phyloP scores from a whole-genome alignment of 2,797 vertebrate genomes.

The Lepus townsendii region DNA sequence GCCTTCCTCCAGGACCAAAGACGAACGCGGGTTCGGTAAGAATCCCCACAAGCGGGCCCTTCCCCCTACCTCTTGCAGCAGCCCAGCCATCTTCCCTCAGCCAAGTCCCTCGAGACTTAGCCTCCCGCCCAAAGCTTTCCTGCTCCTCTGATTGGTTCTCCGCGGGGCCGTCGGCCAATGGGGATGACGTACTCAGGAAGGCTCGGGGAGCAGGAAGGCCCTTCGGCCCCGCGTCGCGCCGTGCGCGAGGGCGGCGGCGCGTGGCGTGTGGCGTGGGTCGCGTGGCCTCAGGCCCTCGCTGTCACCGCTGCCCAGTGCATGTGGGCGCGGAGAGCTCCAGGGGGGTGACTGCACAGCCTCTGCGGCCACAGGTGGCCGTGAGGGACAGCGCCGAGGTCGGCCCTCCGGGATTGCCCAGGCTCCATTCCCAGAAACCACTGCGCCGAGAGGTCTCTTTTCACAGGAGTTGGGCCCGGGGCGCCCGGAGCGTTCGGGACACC shows the following conservation, averaged over 20 bases:
- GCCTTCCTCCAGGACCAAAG: neutral
- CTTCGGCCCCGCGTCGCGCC: neutral
- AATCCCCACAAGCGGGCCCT: accelerated
- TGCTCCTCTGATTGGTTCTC: slow-evolving; percentile 72
- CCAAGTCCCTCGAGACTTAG: slow-evolving; percentile 49
- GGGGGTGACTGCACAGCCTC: slow-evolving; percentile 2
- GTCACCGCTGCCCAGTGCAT: slow-evolving; percentile 34
- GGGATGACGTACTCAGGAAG: neutral
- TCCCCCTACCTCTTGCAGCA: accelerated
- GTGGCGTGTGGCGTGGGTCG: neutral
- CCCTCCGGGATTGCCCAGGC: slow-evolving; percentile 8
- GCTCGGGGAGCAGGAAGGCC: slow-evolving; percentile 3
- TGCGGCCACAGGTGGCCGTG: neutral
- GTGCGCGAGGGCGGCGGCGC: neutral
- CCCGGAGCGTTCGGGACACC: neutral
- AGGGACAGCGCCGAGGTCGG: neutral
- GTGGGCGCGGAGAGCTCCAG: neutral
- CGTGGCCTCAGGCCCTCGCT: neutral
- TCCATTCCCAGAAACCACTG: slow-evolving; percentile 77
- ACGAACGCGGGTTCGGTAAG: accelerated
- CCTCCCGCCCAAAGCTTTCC: slow-evolving; percentile 68
- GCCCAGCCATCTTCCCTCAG: neutral
- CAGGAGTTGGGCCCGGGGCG: slow-evolving; percentile 44
- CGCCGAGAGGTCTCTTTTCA: neutral
- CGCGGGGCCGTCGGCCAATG: slow-evolving; percentile 60